Percentiles rank a stretch among this genome's conserved stretches.
Evolutionary conservation across 2,113 vertebrate genomes (phyloP).

Genomic region (Mustela lutreola): DNA sequence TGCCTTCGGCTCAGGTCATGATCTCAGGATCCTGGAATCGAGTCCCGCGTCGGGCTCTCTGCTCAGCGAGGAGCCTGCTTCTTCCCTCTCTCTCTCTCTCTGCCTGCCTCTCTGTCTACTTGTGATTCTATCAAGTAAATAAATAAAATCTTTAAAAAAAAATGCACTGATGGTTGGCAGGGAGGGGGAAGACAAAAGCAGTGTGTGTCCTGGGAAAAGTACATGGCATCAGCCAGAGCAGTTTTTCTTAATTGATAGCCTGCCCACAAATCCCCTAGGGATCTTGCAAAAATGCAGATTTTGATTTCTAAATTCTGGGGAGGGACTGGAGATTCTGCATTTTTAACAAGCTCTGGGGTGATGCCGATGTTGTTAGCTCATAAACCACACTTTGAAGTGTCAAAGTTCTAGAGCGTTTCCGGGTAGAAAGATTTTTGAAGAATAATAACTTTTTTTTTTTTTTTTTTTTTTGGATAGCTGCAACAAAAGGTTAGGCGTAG

Average conservation of each 20-base stretch:
- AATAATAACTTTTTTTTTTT: not conserved
- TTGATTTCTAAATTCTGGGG: not conserved
- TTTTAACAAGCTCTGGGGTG: not conserved
- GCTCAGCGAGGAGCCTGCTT: too few relatives aligned
- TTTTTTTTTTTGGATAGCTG: not conserved
- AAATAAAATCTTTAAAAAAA: too few relatives aligned
- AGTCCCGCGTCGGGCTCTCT: too few relatives aligned
- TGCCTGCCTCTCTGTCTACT: too few relatives aligned
- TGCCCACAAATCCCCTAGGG: not conserved
- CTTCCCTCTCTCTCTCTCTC: too few relatives aligned
- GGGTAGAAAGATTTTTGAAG: not conserved
- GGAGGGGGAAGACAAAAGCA: not conserved
- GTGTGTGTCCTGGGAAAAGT: not conserved
- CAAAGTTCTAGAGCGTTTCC: not conserved
- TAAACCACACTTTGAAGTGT: not conserved
- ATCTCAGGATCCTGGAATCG: too few relatives aligned
- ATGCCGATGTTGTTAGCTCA: not conserved
- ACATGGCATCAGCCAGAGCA: not conserved
- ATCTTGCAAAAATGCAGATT: not conserved
- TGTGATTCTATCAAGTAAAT: too few relatives aligned
- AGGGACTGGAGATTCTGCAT: not conserved
- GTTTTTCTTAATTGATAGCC: not conserved
- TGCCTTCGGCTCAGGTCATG: too few relatives aligned
- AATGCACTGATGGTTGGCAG: too few relatives aligned
- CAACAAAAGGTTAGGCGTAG: not conserved